Conservation (phyloP, 2,888 invertebrate genomes). For the Vanessa cardui region DNA sequence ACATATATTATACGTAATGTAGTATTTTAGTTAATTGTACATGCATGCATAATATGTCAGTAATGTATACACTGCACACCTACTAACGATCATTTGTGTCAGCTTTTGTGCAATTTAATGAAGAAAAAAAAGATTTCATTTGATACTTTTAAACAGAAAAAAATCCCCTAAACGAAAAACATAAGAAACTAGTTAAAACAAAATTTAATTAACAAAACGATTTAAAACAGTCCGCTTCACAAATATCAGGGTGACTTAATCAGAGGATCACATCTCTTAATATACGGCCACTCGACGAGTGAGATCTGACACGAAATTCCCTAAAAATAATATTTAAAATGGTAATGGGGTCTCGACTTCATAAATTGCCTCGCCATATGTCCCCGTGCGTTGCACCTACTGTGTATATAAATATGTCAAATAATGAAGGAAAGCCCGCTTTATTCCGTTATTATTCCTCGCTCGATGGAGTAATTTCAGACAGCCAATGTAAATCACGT, state of each 20-base stretch:
- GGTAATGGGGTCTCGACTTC: constrained; percentile 80
- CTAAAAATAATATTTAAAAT: constrained; percentile 84
- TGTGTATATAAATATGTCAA: constrained; percentile 82
- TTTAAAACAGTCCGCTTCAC: constrained; percentile 60
- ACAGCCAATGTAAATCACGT: too few relatives aligned
- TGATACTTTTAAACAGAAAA: neutral
- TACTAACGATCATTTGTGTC: too few relatives aligned
- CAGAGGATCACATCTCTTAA: constrained; percentile 81
- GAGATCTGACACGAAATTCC: constrained; percentile 83
- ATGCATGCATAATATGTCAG: too few relatives aligned
- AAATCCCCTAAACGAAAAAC: neutral
- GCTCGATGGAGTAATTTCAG: neutral
- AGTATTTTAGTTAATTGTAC: too few relatives aligned
- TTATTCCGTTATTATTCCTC: constrained; percentile 50
- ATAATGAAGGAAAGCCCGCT: constrained; percentile 72
- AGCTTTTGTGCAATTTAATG: too few relatives aligned
- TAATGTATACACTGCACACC: too few relatives aligned
- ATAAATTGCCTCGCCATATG: constrained; percentile 82
- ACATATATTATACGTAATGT: too few relatives aligned
- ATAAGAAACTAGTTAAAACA: constrained; percentile 43
- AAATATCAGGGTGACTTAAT: constrained; percentile 76
- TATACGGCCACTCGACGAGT: constrained; percentile 78
- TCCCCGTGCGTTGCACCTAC: constrained; percentile 78
- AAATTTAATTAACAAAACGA: constrained; percentile 77
- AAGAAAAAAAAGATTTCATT: too few relatives aligned